Evolutionary conservation across 2,797 vertebrate species (phyloP).

Genomic region (Coregonus sp.): DNA sequence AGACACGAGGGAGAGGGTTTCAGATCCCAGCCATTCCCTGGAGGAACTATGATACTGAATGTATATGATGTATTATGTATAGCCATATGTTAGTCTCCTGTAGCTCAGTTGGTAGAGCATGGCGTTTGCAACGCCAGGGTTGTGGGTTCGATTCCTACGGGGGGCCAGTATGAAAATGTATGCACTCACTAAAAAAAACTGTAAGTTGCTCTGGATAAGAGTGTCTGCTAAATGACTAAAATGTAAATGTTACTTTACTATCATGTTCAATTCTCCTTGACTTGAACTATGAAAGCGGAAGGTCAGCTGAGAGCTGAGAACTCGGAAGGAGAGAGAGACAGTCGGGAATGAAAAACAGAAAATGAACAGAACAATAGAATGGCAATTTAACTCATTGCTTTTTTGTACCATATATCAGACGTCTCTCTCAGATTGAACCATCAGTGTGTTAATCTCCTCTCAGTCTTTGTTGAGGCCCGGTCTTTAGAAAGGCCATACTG

Average conservation of each 20-base stretch:
- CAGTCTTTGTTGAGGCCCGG: not conserved
- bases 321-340: not conserved
- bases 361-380: not conserved
- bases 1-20: not conserved
- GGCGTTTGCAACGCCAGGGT: no score
- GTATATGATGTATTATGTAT: not conserved
- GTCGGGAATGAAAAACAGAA: not conserved
- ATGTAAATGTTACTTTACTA: not conserved
- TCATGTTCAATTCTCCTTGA: not conserved
- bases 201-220: no score
- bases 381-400: not conserved
- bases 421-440: not conserved
- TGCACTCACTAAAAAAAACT: no score
- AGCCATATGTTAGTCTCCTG: not conserved
- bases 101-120: no score
- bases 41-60: not conserved
- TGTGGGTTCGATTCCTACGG: no score
- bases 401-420: not conserved
- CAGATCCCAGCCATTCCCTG: not conserved
- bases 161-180: no score
- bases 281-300: not conserved
- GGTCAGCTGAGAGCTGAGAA: not conserved
- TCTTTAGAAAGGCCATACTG: not conserved
- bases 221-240: no score
- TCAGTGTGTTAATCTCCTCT: not conserved